Base-by-base conservation (phyloP, 2,113 vertebrate species). In the Dunckerocampus dactyliophorus region DNA sequence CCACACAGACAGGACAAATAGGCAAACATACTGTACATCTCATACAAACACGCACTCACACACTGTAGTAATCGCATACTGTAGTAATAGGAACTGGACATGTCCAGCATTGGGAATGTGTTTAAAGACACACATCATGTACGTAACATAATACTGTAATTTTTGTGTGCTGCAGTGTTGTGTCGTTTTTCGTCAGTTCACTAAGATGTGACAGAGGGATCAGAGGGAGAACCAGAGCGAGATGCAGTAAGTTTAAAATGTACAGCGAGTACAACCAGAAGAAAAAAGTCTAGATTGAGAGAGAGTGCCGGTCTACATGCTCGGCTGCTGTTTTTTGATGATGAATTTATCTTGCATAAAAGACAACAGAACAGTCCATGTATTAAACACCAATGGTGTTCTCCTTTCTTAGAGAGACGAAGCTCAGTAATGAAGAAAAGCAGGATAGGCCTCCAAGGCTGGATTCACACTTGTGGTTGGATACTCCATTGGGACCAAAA, bases 331-430 rank as follows among this genome's bases (percentile, higher is more conserved):
- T 76, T 76, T 85, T 85, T 77, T 80, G 63, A 84, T 82, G 74
- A 86, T 82, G 72, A 86, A 85, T 82, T 75, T 65, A 84, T 86
- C 68, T 71, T 68, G 64, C 37, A 52, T 76, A 82, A 75, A 82
- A 83, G 62, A 83, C 82, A 82, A 84, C 74, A 77, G 63, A 77
- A 71, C 59, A 53, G 68, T 75, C 59, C 63, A 76, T 84, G 82
- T 82, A 72, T 86, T 81, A 85, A 84, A 88, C 82, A 85, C 84
- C 71, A 74, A 71, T 60, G 68, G 73, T 15, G 48, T 63, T 69
- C 63, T 76, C 62, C 50, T 63, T 72, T 77, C 69, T 65, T 63
- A 58, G 47, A 76, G 72, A 85, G 75, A 63, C 62, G 50, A 67
- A 65, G 69, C 71, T 72, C 77, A 58, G 74, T 83, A 86, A 87